Evolutionary conservation across 2,113 vertebrate genomes (phyloP).

Genomic region (Centropristis striata): DNA sequence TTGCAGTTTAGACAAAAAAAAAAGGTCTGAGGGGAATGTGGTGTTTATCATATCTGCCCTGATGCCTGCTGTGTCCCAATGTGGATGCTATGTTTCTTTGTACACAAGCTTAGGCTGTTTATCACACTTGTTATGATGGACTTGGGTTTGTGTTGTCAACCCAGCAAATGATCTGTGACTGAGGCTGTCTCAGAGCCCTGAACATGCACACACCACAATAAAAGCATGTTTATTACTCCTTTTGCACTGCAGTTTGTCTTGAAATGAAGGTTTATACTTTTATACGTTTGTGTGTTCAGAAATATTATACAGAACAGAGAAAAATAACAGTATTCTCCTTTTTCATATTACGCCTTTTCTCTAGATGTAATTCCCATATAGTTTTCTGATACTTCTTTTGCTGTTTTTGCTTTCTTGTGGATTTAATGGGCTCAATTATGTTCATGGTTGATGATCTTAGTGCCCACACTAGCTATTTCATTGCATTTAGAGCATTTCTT

Average conservation of each 20-base stretch:
- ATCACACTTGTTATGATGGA: constrained; percentile 65
- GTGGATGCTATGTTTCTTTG: constrained; percentile 34
- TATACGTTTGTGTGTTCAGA: background rate
- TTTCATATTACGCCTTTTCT: background rate
- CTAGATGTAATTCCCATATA: background rate
- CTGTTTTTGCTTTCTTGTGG: too few species aligned
- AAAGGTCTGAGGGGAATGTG: constrained; percentile 11
- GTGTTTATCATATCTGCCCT: constrained; percentile 58
- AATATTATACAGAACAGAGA: background rate
- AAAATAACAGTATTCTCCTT: background rate
- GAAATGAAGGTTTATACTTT: background rate
- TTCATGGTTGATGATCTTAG: too few species aligned
- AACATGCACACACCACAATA: background rate
- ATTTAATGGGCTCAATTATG: too few species aligned
- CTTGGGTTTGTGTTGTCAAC: constrained; percentile 69
- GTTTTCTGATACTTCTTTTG: background rate
- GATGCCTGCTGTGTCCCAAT: constrained; percentile 34
- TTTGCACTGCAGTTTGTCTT: background rate
- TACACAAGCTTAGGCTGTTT: constrained; percentile 44
- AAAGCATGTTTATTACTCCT: constrained; percentile 9
- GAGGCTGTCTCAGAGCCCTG: constrained; percentile 21
- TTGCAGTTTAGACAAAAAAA: constrained; percentile 26
- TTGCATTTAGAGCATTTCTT: too few species aligned
- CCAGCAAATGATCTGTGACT: constrained; percentile 65
- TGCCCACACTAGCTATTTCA: too few species aligned